Conservation (phyloP, 2,797 vertebrate species). For the Sebastes hubbsi region DNA sequence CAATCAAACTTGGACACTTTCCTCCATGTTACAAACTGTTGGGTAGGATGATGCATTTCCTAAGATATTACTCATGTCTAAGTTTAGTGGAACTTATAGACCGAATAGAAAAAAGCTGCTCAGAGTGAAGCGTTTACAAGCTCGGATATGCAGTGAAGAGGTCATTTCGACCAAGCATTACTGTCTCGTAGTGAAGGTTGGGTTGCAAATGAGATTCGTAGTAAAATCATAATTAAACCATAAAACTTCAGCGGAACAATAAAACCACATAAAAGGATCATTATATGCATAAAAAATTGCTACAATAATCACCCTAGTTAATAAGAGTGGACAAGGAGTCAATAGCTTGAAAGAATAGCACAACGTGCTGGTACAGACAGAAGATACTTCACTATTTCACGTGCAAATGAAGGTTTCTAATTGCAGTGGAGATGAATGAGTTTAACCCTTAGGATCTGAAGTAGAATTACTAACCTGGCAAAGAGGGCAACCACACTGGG, state of each 20-base stretch:
- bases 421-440: slow-evolving; percentile 18
- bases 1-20: neutral
- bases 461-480: neutral
- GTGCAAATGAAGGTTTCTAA: slow-evolving; percentile 30
- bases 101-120: neutral
- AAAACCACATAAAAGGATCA: slow-evolving; percentile 9
- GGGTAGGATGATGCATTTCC: neutral
- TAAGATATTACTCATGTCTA: neutral
- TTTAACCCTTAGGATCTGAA: neutral
- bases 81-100: neutral
- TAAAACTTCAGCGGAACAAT: slow-evolving; percentile 18
- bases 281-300: slow-evolving; percentile 24
- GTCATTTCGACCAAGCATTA: neutral
- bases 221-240: slow-evolving; percentile 19
- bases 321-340: slow-evolving; percentile 12
- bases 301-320: slow-evolving; percentile 13
- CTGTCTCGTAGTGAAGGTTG: neutral
- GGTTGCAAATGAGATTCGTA: slow-evolving; percentile 7
- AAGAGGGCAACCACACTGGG: neutral
- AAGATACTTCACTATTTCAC: slow-evolving; percentile 7
- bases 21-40: neutral
- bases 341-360: slow-evolving; percentile 33
- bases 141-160: neutral
- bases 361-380: neutral
- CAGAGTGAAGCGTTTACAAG: neutral